Conservation (phyloP, 2,113 vertebrate species). For the Hypanus sabinus region DNA sequence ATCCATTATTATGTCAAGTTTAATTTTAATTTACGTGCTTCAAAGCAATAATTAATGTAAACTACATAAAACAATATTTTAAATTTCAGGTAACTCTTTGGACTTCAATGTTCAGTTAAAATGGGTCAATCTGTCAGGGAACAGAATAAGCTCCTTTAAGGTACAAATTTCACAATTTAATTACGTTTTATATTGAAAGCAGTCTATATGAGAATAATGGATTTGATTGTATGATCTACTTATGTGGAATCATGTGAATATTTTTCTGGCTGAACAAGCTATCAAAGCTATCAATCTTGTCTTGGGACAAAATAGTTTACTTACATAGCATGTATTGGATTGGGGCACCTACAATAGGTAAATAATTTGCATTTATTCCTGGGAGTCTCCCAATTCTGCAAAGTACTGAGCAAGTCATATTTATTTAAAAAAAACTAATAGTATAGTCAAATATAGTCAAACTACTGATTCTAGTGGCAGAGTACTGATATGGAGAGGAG, state of each 20-base stretch:
- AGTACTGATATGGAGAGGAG: too few relatives aligned
- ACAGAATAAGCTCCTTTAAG: constrained; percentile 79
- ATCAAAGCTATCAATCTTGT: too few relatives aligned
- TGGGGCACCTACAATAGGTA: too few relatives aligned
- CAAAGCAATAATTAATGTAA: not conserved
- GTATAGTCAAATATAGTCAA: too few relatives aligned
- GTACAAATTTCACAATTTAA: constrained; percentile 49
- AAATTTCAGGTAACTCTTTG: constrained; percentile 63
- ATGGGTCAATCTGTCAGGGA: constrained; percentile 79
- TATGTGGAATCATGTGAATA: not conserved
- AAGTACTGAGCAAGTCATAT: too few relatives aligned
- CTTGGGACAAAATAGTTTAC: too few relatives aligned
- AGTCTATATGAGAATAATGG: not conserved
- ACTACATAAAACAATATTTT: constrained; percentile 23
- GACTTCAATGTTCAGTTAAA: constrained; percentile 66
- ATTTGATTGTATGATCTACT: not conserved
- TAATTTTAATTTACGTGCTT: not conserved
- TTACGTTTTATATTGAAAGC: not conserved
- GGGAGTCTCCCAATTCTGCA: too few relatives aligned
- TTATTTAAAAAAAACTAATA: too few relatives aligned
- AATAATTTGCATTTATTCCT: too few relatives aligned
- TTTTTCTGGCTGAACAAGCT: not conserved
- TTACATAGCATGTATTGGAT: too few relatives aligned
- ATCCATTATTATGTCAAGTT: not conserved
- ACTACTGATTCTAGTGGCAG: too few relatives aligned